These are phyloP conservation scores for Philereme vetulata DNA, from an alignment of 2,888 invertebrate genomes.

Conservation along the genomic window DNA sequence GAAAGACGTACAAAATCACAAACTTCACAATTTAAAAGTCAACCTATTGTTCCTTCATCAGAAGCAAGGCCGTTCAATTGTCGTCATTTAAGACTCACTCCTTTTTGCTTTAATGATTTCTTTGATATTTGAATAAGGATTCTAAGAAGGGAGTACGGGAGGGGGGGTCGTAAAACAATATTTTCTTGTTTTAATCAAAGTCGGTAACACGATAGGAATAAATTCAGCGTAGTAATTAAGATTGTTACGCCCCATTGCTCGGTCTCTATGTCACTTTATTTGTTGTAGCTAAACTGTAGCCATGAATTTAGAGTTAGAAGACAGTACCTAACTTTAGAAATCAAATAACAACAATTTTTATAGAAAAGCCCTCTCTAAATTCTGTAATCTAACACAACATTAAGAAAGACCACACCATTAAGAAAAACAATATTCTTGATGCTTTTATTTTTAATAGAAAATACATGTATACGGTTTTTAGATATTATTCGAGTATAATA, in stretches of 20 bases:
- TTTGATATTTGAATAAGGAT: constrained; percentile 56
- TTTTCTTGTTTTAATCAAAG: constrained; percentile 44
- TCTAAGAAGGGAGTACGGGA: constrained; percentile 19
- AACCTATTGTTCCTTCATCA: constrained; percentile 42
- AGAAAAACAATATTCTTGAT: no score
- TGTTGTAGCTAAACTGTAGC: not conserved
- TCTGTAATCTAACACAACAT: no score
- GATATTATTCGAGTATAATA: no score
- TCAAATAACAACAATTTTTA: no score
- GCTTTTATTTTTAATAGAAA: no score
- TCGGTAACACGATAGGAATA: constrained; percentile 41
- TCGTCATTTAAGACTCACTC: constrained; percentile 38
- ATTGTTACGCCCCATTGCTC: constrained; percentile 28
- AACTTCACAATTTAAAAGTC: constrained; percentile 14
- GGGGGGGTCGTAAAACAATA: constrained; percentile 40
- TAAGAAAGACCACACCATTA: no score
- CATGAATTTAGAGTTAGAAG: constrained; percentile 1
- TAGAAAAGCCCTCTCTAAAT: no score
- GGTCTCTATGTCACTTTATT: constrained; percentile 25
- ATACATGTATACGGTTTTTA: no score
- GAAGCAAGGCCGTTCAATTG: constrained; percentile 41
- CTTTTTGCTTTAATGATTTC: constrained; percentile 50
- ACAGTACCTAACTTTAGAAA: no score
- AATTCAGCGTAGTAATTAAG: constrained; percentile 39
- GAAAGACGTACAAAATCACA: constrained; percentile 19